Conservation (phyloP, 2,888 invertebrate genomes). For the Gisinianus flammeolus region DNA sequence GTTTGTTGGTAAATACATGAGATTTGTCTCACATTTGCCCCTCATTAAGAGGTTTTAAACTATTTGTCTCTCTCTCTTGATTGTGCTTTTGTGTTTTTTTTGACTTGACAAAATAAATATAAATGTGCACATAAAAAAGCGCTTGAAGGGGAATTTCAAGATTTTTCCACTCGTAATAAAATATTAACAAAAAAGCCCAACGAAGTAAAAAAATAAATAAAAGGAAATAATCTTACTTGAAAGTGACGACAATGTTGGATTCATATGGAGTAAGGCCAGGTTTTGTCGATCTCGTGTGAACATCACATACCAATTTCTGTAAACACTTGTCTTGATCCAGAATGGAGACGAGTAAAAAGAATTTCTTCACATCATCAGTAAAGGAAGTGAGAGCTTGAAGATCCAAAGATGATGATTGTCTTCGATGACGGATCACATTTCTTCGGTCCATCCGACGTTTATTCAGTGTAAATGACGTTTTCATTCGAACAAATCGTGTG, state of each 20-base stretch:
- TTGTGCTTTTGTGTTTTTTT: too few species aligned
- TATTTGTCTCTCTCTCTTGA: too few species aligned
- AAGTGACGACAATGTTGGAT: conserved; percentile 54
- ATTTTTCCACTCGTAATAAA: too few species aligned
- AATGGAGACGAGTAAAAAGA: conserved; percentile 53
- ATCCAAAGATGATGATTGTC: conserved; percentile 24
- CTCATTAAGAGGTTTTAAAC: too few species aligned
- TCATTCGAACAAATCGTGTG: conserved; percentile 7
- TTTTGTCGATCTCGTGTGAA: conserved; percentile 51
- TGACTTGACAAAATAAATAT: too few species aligned
- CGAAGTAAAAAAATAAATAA: background rate
- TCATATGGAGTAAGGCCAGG: conserved; percentile 49
- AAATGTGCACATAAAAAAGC: too few species aligned
- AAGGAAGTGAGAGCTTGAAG: conserved; percentile 31
- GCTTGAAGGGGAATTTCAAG: too few species aligned
- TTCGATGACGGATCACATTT: background rate
- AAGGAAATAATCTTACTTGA: conserved; percentile 49
- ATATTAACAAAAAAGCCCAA: too few species aligned
- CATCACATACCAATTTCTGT: conserved; percentile 57
- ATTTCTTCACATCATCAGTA: conserved; percentile 51
- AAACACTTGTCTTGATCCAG: conserved; percentile 56
- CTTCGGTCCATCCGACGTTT: background rate
- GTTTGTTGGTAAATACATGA: too few species aligned
- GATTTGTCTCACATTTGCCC: too few species aligned
- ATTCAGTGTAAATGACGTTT: background rate